These are phyloP conservation scores for Heteractis magnifica DNA, from an alignment of 92 coral and sea anemone species.

Conservation along the genomic window DNA sequence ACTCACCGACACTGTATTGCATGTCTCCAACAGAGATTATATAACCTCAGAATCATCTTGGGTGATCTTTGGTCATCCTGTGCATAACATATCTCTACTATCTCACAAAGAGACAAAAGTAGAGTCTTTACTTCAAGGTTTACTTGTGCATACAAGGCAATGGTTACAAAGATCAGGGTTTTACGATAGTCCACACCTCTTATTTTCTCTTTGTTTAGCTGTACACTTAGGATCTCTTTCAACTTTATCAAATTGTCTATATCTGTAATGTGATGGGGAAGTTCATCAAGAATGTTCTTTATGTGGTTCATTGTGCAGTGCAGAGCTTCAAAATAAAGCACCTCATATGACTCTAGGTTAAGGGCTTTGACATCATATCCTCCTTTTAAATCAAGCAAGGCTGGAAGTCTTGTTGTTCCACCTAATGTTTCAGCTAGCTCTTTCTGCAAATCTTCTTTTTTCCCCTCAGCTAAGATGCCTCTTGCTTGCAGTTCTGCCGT, in stretches of 20 bases:
- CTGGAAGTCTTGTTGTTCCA: constrained; percentile 22
- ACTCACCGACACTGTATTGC: constrained; percentile 49
- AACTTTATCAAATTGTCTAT: constrained; percentile 35
- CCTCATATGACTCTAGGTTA: constrained; percentile 34
- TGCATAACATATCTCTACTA: constrained; percentile 29
- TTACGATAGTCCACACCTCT: constrained; percentile 37
- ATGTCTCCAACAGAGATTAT: constrained; percentile 64
- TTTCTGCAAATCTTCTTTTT: constrained; percentile 11
- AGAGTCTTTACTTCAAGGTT: constrained; percentile 25
- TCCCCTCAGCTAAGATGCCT: constrained; percentile 2
- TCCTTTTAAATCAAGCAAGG: background rate
- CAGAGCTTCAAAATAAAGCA: constrained; percentile 37
- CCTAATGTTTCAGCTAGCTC: constrained; percentile 30
- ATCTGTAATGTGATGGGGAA: constrained; percentile 46
- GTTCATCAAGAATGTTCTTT: constrained; percentile 27
- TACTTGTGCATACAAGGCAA: constrained; percentile 15
- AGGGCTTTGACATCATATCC: background rate
- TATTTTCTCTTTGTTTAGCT: constrained; percentile 38
- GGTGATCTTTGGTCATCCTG: constrained; percentile 49
- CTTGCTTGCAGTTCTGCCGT: constrained; percentile 23
- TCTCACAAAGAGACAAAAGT: constrained; percentile 39
- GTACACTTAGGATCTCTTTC: constrained; percentile 41
- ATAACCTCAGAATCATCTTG: constrained; percentile 46
- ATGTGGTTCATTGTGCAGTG: constrained; percentile 46
- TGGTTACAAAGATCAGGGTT: constrained; percentile 38